Evolutionary conservation across 2,888 invertebrate genomes (phyloP).

Genomic region (Quadroppia sp.): DNA sequence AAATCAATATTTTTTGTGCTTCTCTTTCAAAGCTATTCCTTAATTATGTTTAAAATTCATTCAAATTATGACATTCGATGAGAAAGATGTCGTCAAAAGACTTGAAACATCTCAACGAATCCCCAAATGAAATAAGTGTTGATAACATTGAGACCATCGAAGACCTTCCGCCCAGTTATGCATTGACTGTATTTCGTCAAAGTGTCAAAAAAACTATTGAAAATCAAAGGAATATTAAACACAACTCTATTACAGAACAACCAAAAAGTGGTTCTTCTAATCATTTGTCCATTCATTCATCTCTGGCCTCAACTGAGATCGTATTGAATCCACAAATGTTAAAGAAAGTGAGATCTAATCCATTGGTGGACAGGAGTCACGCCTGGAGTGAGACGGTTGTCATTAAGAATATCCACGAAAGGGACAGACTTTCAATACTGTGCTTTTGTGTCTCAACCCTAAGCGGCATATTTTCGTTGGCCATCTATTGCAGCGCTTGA

Average conservation of each 20-base stretch:
- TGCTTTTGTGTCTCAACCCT: slow-evolving; percentile 23
- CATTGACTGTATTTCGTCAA: slow-evolving; percentile 9
- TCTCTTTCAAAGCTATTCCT: not conserved
- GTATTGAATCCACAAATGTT: not conserved
- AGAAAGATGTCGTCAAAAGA: not conserved
- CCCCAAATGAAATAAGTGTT: not conserved
- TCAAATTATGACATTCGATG: too few species aligned
- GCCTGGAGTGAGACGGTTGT: slow-evolving; percentile 32
- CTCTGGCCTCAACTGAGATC: slow-evolving; percentile 1
- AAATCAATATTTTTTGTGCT: not conserved
- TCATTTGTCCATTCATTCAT: not conserved
- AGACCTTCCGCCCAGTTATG: slow-evolving; percentile 26
- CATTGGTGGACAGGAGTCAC: not conserved
- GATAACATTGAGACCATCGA: not conserved
- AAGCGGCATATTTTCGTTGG: slow-evolving; percentile 4
- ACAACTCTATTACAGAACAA: not conserved
- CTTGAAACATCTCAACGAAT: not conserved
- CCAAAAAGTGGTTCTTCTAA: not conserved
- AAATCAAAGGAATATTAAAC: not conserved
- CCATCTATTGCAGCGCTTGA: slow-evolving; percentile 27
- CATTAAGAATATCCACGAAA: slow-evolving; percentile 24
- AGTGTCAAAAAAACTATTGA: not conserved
- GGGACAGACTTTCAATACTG: slow-evolving; percentile 6
- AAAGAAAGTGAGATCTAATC: not conserved
- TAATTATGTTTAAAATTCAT: not conserved